A percentile compares a stretch with the other conserved stretches of the same genome.
Conservation (phyloP, 2,797 vertebrate genomes). For the Clarias pachynema region DNA sequence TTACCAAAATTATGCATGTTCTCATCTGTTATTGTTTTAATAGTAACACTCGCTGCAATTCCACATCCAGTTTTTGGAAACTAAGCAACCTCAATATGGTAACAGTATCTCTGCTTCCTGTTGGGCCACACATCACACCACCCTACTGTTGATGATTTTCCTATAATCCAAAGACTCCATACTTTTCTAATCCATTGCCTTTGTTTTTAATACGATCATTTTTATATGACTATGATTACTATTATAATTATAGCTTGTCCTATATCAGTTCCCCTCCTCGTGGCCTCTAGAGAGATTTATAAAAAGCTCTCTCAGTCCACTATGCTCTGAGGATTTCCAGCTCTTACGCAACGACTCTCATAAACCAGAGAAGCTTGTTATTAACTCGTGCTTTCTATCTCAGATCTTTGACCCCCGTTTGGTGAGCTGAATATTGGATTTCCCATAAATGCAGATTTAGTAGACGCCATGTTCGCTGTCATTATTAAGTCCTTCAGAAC, state of each 20-base stretch:
- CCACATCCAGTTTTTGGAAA: not conserved
- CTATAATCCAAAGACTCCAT: not conserved
- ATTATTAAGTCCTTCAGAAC: constrained; percentile 34
- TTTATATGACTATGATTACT: constrained; percentile 17
- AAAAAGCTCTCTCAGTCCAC: constrained; percentile 40
- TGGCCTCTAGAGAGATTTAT: constrained; percentile 39
- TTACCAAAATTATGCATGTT: not conserved
- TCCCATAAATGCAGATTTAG: constrained; percentile 31
- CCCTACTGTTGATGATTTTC: not conserved
- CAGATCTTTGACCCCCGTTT: constrained; percentile 39
- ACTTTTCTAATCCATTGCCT: constrained; percentile 20
- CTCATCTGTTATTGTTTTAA: not conserved
- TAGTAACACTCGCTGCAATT: not conserved
- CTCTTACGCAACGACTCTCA: constrained; percentile 37
- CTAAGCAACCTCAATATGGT: not conserved
- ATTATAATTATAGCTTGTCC: constrained; percentile 36
- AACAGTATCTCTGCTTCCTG: not conserved
- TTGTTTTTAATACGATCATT: constrained; percentile 9
- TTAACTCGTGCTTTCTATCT: constrained; percentile 18
- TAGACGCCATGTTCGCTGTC: constrained; percentile 26
- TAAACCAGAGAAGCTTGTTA: constrained; percentile 29
- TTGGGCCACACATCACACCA: not conserved
- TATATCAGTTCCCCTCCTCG: constrained; percentile 46
- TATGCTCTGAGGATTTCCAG: constrained; percentile 39
- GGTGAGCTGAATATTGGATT: constrained; percentile 33